phyloP scores from a whole-genome alignment of 2,888 invertebrate species.

The Troides aeacus region DNA sequence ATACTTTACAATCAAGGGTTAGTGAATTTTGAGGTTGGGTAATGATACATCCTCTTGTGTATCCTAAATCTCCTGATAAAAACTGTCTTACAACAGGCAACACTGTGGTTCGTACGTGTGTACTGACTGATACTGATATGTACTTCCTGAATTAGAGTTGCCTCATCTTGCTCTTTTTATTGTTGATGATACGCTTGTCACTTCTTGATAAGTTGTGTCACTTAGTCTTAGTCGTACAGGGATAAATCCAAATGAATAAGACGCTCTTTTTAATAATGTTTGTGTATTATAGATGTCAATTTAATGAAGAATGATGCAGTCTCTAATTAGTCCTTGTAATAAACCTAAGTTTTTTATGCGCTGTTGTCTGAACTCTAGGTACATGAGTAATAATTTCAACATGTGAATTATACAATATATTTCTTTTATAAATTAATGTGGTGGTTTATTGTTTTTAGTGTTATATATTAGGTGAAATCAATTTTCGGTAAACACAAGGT shows the following conservation, averaged over 20 bases:
- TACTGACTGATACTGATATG: slow-evolving; percentile 30
- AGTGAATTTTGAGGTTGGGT: slow-evolving; percentile 36
- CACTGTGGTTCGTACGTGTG: slow-evolving; percentile 32
- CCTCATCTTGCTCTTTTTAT: slow-evolving; percentile 39
- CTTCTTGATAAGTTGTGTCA: slow-evolving; percentile 43
- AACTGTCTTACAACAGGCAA: slow-evolving; percentile 27
- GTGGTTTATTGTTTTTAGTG: neutral
- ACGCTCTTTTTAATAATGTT: neutral
- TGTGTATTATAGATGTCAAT: neutral
- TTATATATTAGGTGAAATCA: neutral
- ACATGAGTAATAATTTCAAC: too few relatives aligned
- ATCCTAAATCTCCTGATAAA: slow-evolving; percentile 25
- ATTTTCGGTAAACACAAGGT: neutral
- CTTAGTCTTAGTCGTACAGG: neutral
- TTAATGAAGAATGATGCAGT: neutral
- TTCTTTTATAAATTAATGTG: neutral
- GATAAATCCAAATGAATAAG: neutral
- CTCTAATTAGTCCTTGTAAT: neutral
- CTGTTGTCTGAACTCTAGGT: neutral
- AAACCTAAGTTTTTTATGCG: neutral
- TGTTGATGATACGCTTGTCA: slow-evolving; percentile 59
- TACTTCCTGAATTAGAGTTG: slow-evolving; percentile 34
- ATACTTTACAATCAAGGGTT: slow-evolving; percentile 44
- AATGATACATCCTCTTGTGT: slow-evolving; percentile 28
- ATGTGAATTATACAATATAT: neutral